A percentile compares a stretch with the other conserved stretches of the same genome.
Conservation (phyloP, 2,113 vertebrate genomes). For the Chloropsis hardwickii region DNA sequence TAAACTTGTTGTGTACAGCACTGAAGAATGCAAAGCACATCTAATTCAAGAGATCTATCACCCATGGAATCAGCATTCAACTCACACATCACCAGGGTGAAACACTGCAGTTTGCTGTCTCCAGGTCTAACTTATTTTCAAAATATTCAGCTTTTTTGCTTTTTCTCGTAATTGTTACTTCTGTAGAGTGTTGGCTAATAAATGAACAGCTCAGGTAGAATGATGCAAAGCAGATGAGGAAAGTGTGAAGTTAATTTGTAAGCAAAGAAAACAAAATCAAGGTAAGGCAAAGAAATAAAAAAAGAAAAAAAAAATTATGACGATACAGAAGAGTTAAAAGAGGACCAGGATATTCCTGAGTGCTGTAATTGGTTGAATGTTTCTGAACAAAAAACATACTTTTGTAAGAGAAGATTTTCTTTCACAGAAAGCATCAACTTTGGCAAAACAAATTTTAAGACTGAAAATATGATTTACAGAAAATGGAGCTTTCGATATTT, state of each 20-base stretch:
- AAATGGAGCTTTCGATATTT: neutral
- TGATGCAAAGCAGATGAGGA: neutral
- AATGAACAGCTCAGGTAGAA: neutral
- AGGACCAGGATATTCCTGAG: neutral
- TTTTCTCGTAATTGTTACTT: neutral
- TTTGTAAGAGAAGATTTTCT: neutral
- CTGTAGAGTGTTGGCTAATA: neutral
- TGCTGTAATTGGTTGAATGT: neutral
- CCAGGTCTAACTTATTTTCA: neutral
- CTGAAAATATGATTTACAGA: neutral
- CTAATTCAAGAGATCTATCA: neutral
- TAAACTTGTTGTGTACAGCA: neutral
- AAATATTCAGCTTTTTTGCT: neutral
- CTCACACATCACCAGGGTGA: neutral
- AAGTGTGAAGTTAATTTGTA: neutral
- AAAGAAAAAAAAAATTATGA: neutral
- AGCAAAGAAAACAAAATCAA: constrained; percentile 16
- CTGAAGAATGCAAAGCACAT: neutral
- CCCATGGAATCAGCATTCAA: neutral
- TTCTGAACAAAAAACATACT: neutral
- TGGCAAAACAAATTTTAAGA: neutral
- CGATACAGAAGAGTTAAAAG: neutral
- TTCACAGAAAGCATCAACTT: neutral
- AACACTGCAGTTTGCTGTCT: neutral
- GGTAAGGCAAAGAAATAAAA: neutral